A percentile compares a stretch with the other conserved stretches of the same genome.
Evolutionary conservation across 2,797 vertebrate genomes (phyloP).

Genomic region (Arremon brunneinucha): DNA sequence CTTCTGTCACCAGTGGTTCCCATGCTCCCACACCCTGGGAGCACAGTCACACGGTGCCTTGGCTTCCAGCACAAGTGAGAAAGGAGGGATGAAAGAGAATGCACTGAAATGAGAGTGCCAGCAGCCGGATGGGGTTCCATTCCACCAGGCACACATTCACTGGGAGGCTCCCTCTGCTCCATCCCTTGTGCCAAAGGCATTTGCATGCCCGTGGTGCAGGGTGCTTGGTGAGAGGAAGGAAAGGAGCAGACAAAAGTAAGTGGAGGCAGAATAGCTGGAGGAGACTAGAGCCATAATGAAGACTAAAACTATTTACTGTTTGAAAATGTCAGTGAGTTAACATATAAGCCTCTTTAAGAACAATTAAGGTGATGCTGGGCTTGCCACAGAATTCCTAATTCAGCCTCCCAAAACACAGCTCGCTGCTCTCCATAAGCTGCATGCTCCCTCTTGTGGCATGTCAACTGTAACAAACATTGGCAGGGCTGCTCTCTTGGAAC

Average conservation of each 20-base stretch:
- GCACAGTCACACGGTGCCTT: slow-evolving; percentile 12
- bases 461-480: background rate
- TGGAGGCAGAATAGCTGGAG: background rate
- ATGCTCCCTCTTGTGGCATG: slow-evolving; percentile 50
- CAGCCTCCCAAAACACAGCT: background rate
- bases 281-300: background rate
- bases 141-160: background rate
- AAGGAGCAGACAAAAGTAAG: background rate
- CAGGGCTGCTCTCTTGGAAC: background rate
- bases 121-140: slow-evolving; percentile 36
- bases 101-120: slow-evolving; percentile 22
- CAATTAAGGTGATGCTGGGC: background rate
- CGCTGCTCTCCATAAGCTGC: background rate
- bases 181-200: slow-evolving; percentile 31
- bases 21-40: slow-evolving; percentile 23
- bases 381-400: background rate
- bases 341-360: background rate
- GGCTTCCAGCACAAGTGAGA: background rate
- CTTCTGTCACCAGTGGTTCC: background rate
- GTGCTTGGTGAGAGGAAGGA: slow-evolving; percentile 3
- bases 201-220: slow-evolving; percentile 6
- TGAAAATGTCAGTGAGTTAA: background rate
- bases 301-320: background rate
- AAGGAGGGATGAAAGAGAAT: slow-evolving; percentile 30
- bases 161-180: background rate